Percentiles rank a stretch among this genome's conserved stretches.
These are phyloP conservation scores for Napeogenes inachia DNA, from an alignment of 2,888 invertebrate genomes.

Conservation along the genomic window DNA sequence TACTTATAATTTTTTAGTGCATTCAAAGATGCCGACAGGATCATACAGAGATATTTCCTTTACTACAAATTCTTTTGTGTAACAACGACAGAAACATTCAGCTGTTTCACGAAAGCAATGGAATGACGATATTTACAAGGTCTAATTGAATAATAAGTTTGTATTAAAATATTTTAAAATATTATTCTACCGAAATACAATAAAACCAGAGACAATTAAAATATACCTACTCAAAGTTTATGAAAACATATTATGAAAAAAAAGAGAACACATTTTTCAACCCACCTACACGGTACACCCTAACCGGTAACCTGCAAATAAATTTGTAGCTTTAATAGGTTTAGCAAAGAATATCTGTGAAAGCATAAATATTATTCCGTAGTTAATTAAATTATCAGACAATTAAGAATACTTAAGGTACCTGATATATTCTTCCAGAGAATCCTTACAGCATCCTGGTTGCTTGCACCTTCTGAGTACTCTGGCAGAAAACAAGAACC, in stretches of 20 bases:
- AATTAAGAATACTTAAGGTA: too few species aligned
- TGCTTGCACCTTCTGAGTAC: constrained; percentile 54
- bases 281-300: too few species aligned
- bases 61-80: constrained; percentile 52
- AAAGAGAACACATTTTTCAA: too few species aligned
- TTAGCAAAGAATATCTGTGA: too few species aligned
- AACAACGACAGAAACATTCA: constrained; percentile 49
- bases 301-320: too few species aligned
- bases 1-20: constrained; percentile 43
- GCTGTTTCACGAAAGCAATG: constrained; percentile 51
- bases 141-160: constrained; percentile 25
- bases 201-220: too few species aligned
- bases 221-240: too few species aligned
- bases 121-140: constrained; percentile 57
- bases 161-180: too few species aligned
- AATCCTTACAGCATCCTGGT: constrained; percentile 43
- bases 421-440: constrained; percentile 33
- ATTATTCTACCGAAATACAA: too few species aligned
- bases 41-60: constrained; percentile 45
- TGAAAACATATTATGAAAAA: too few species aligned
- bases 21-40: constrained; percentile 47
- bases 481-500: constrained; percentile 42
- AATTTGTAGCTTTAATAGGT: too few species aligned
- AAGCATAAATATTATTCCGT: too few species aligned
- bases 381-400: background rate